phyloP scores from a whole-genome alignment of 2,888 invertebrate species.

The Epirrhoe alternata region DNA sequence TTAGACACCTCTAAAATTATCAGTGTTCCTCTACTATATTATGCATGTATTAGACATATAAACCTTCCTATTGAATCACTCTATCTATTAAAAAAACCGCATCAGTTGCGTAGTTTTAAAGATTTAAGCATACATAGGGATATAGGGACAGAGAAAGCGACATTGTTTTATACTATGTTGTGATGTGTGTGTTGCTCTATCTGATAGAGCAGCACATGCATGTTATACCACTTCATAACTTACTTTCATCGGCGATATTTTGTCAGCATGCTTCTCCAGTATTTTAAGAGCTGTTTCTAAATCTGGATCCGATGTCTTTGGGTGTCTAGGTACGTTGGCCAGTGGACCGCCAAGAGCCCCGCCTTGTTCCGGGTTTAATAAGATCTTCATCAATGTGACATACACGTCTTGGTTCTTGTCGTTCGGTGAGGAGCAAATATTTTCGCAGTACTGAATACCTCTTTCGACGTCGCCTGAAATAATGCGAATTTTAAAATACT shows the following conservation, averaged over 20 bases:
- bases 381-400: slow-evolving; percentile 85
- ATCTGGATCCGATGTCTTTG: slow-evolving; percentile 89
- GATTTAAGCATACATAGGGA: too few relatives aligned
- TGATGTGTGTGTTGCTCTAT: too few relatives aligned
- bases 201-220: too few relatives aligned
- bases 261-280: slow-evolving; percentile 92
- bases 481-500: background rate
- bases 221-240: too few relatives aligned
- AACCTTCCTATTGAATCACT: too few relatives aligned
- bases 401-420: slow-evolving; percentile 84
- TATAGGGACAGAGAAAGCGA: too few relatives aligned
- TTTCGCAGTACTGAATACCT: slow-evolving; percentile 94
- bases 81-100: too few relatives aligned
- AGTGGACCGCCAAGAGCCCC: slow-evolving; percentile 72
- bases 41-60: too few relatives aligned
- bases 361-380: slow-evolving; percentile 71
- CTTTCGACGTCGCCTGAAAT: slow-evolving; percentile 88
- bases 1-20: too few relatives aligned
- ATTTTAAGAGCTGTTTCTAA: slow-evolving; percentile 91
- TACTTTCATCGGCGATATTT: slow-evolving; percentile 93
- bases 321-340: slow-evolving; percentile 79
- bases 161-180: too few relatives aligned
- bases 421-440: slow-evolving; percentile 82
- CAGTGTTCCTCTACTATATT: too few relatives aligned
- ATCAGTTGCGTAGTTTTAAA: too few relatives aligned